Evolutionary conservation across 2,113 vertebrate genomes (phyloP), one percentile per base, ranked within the genome.

Genomic region (Cephalopterus ornatus): DNA sequence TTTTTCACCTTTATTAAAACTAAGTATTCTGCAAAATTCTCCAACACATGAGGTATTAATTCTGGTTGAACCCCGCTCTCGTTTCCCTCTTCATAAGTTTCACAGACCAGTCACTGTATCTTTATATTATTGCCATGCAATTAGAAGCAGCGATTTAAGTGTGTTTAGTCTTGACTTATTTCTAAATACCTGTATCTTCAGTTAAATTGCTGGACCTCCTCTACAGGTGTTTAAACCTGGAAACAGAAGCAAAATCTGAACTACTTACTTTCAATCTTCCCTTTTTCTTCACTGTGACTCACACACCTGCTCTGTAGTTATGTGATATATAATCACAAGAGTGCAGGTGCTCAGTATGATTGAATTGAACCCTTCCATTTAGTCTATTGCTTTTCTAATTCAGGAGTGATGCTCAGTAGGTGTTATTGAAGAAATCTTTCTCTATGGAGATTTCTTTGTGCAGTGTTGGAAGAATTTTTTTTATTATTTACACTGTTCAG

Each of bases 401-500:
- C 94, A 72, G 74, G 50, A 68, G 16, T 75, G 24, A 88, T 73
- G 56, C 62, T 85, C 18, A 50, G 58, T 58, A 33, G 50, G 41
- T 94, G 42, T 91, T 89, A 97, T 84, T 93, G 89, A 97, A 96
- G 75, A 95, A 72, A 79, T 63, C 4, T 56, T 58, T 95, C 85
- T 74, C 79, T 98, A 96, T 44, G 49, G 88, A 91, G 78, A 96
- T 95, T 95, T 97, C 79, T 89, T 61, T 19, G 26, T 94, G 82
- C 73, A 63, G 46, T 88, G 74, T 87, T 92, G 80, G 50, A 95
- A 50, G 78, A 81, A 22, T 2, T 21, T 88, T 56, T 68, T 85
- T 65, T 95, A 74, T 95, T 98, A 97, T 97, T 98, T 98, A 97
- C 88, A 87, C 41, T 93, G 61, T 90, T 97, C 85, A 95, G 76